Conservation (phyloP, 2,113 vertebrate genomes). For the Hemichromis elongatus region DNA sequence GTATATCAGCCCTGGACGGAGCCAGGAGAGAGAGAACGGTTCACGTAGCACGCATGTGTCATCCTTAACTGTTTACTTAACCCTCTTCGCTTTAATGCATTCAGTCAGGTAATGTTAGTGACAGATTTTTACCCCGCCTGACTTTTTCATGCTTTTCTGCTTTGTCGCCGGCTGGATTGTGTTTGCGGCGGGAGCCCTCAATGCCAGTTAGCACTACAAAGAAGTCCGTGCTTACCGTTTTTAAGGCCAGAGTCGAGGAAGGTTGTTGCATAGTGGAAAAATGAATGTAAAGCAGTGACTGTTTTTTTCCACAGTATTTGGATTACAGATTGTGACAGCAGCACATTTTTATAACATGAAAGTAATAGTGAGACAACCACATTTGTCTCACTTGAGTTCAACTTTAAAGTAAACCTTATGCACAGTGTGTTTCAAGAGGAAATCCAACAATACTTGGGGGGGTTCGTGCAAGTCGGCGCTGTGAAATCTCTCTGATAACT, state of each 20-base stretch:
- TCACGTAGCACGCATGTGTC: slow-evolving; percentile 11
- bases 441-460: neutral
- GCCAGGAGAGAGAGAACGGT: neutral
- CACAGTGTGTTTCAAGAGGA: neutral
- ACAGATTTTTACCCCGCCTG: neutral
- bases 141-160: neutral
- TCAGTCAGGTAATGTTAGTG: neutral
- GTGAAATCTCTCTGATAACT: neutral
- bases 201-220: neutral
- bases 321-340: neutral
- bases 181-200: neutral
- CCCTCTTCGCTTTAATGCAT: neutral
- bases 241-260: neutral
- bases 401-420: neutral
- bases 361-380: neutral
- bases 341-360: neutral
- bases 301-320: neutral
- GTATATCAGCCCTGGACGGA: neutral
- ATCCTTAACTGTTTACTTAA: neutral
- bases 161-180: slow-evolving; percentile 1
- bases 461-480: neutral
- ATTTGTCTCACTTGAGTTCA: too few species aligned
- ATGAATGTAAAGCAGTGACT: neutral
- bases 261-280: neutral
- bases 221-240: neutral